Base-by-base conservation (phyloP, 1,140 invertebrate species). In the Drosophila oshimai region DNA sequence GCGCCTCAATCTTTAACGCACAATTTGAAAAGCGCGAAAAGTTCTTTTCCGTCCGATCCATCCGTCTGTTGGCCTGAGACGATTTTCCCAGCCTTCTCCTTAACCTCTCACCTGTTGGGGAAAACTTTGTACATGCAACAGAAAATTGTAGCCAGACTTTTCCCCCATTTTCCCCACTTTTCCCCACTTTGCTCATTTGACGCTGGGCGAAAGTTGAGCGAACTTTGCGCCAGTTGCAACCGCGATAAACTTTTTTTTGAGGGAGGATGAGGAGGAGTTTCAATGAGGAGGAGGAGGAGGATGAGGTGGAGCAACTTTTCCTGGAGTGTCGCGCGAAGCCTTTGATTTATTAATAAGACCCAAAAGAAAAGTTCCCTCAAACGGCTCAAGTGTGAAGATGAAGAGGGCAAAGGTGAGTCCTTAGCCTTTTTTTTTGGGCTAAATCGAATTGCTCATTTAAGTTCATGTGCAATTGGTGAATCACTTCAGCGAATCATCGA, bases 341-440 rank as follows among this genome's bases (percentile, higher is more conserved):
- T 75, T 86, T 84, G 79, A 84, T 84, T 84, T 84, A 84, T 84
- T 84, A 86, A 84, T 84, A 62, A 70, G 46, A 62, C 68, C 68
- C 37, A 24, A 24, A 34, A 34, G 62, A 5, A 67, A 65, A 67
- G 58, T 67, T 67, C 58, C 31, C 26, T 44, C 41, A 26, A 24
- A 13, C 41, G 58, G 34, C 60, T 50, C 58, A 37, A 64, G 61
- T 65, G 61, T 65, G 61, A 65, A 65, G 44, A n/a, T 50, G 58
- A 46, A 28, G 24, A 41, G 44, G 44, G 54, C 58, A 67, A 67
- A 67, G 62, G 62, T 67, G 60, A 65, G 65, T 41, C 60, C n/a
- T n/a, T n/a, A n/a, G 60, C 42, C 62, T 64, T 13, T 62, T 33
- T 26, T 9, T 41, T 67, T 9, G 12, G 45, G 44, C 29, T 9